A percentile compares a stretch with the other conserved stretches of the same genome.
Conservation (phyloP, 1,140 invertebrate species). For the Hormaphis cornu region DNA sequence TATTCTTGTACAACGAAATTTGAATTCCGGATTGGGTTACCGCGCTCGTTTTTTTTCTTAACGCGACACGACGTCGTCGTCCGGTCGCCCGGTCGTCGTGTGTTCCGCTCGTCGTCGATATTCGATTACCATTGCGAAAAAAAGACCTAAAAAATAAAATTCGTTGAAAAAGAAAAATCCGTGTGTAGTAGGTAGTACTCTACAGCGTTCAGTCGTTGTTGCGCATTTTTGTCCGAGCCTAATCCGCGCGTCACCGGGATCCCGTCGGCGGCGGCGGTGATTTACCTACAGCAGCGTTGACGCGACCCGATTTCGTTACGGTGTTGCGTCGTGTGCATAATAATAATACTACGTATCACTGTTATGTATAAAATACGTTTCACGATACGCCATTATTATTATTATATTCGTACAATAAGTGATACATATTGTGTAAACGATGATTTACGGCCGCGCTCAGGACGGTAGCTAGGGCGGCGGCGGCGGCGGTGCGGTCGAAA, state of each 20-base stretch:
- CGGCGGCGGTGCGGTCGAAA: constrained; percentile 2
- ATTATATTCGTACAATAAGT: not conserved
- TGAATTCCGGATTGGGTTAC: constrained; percentile 25
- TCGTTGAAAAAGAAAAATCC: not conserved
- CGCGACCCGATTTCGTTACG: not conserved
- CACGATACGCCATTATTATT: not conserved
- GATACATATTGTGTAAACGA: not conserved
- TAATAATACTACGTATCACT: too few species aligned
- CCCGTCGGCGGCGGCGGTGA: not conserved
- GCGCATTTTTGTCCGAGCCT: not conserved
- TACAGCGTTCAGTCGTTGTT: not conserved
- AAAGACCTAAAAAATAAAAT: not conserved
- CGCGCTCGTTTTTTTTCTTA: too few species aligned
- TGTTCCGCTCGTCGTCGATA: not conserved
- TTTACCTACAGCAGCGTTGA: constrained; percentile 25
- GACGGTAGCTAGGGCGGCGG: not conserved
- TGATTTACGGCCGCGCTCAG: not conserved
- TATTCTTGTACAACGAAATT: not conserved
- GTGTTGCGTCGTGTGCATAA: not conserved
- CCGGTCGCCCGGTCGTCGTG: not conserved
- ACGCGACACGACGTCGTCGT: too few species aligned
- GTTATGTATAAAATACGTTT: not conserved
- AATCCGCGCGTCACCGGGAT: not conserved
- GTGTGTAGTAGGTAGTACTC: too few species aligned
- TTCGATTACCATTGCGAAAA: not conserved